These are phyloP conservation scores for Leptinotarsa texana DNA, from an alignment of 1,140 invertebrate genomes.

Conservation along the genomic window DNA sequence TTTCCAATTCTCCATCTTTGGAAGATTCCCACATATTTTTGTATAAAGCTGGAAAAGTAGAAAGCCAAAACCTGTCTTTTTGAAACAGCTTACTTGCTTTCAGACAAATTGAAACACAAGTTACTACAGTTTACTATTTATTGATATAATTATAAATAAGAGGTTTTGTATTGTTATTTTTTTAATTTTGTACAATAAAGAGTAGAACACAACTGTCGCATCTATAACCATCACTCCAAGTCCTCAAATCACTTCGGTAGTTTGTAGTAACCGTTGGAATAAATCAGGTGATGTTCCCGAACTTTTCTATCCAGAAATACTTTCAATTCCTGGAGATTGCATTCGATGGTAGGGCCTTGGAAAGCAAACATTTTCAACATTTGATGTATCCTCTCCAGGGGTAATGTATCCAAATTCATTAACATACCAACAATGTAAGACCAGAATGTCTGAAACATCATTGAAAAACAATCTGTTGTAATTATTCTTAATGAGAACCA, in stretches of 20 bases:
- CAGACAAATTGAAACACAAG: too few species aligned
- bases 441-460: slow-evolving; percentile 77
- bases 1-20: too few species aligned
- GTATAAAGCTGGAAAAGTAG: too few species aligned
- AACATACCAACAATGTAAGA: slow-evolving; percentile 96
- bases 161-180: neutral
- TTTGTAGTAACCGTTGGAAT: slow-evolving; percentile 84
- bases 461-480: slow-evolving; percentile 19
- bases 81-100: too few species aligned
- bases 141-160: neutral
- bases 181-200: neutral
- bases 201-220: neutral
- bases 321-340: slow-evolving; percentile 83
- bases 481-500: too few species aligned
- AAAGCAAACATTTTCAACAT: slow-evolving; percentile 97
- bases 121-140: neutral
- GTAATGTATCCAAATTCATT: slow-evolving; percentile 91
- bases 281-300: slow-evolving; percentile 81
- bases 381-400: slow-evolving; percentile 91
- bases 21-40: too few species aligned
- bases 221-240: neutral
- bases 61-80: too few species aligned
- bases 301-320: slow-evolving; percentile 93
- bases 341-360: slow-evolving; percentile 84
- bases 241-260: slow-evolving; percentile 67